A percentile compares a stretch with the other conserved stretches of the same genome.
These are phyloP conservation scores for Crax fasciolata DNA, from an alignment of 2,797 vertebrate genomes.

Conservation along the genomic window DNA sequence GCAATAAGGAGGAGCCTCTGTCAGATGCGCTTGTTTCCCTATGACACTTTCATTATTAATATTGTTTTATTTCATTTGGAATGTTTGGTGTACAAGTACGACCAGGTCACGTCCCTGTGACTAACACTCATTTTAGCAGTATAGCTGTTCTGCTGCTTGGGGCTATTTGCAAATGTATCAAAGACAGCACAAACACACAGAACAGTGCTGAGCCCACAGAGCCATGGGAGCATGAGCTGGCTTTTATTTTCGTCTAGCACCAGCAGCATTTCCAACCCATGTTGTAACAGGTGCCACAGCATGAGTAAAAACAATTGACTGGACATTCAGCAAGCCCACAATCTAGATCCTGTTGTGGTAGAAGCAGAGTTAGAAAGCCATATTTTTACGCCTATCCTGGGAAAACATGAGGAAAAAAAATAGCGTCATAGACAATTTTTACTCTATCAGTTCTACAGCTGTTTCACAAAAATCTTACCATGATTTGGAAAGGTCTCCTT, in stretches of 20 bases:
- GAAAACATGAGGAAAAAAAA: background rate
- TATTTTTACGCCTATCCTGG: background rate
- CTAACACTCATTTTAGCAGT: background rate
- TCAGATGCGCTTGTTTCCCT: background rate
- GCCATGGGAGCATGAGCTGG: background rate
- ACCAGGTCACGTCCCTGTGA: background rate
- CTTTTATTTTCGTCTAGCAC: conserved; percentile 53
- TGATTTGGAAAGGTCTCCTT: background rate
- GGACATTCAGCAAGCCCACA: conserved; percentile 50
- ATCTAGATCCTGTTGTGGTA: conserved; percentile 21
- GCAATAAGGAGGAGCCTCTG: background rate
- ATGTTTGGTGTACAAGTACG: background rate
- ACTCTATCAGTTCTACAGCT: background rate
- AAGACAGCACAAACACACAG: conserved; percentile 8
- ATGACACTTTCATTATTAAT: background rate
- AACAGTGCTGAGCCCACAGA: conserved; percentile 59
- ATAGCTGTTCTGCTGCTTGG: background rate
- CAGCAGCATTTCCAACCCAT: conserved; percentile 48
- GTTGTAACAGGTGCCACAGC: background rate
- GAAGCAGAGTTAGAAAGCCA: background rate
- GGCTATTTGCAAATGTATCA: conserved; percentile 31
- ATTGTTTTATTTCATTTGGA: conserved; percentile 18
- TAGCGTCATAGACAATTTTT: background rate
- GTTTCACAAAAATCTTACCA: background rate
- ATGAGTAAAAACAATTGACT: background rate